Base-by-base conservation (phyloP, 1,140 invertebrate genomes). In the Pseudoatta argentina region DNA sequence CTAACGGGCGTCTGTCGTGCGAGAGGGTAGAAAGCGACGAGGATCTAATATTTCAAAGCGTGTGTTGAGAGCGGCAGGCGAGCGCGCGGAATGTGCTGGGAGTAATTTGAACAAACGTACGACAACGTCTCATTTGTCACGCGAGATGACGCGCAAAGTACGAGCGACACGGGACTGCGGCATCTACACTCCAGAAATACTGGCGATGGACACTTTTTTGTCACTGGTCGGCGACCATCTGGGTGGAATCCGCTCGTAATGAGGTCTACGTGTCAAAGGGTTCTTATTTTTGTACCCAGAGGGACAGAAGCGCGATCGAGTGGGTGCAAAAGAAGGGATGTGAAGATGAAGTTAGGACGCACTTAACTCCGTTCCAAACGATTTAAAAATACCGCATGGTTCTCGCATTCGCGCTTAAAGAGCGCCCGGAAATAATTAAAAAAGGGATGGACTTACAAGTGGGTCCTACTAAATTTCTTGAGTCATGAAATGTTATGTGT, bases 91-190 rank as follows among this genome's bases (percentile, higher is more conserved):
- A 93, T 94, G 79, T 48, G 92, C 92, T 88, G 86, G 87, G 88
- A 94, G 94, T 94, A 94, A 95, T 95, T 95, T 95, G 93, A 94
- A 95, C 94, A 94, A 94, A 94, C 93, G 92, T 89, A 93, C 91
- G 94, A 94, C 94, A 94, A 95, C 94, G 92, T 93, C 93, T 95
- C 94, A 94, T 95, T 95, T 95, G 94, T 95, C 94, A 94, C 90
- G 89, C 76, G 78, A 83, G 66, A 91, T 93, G 92, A 93, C 92
- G 89, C 91, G 89, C 85, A 86, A 92, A 39, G 53, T 72, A 48
- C 88, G 92, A 94, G 92, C 92, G 93, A 94, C 92, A 93, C 75
- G 75, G 76, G 73, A 71, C 77, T 55, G 30, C 53, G 39, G 59
- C n/a, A 30, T 71, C 86, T 87, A 82, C 30, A 34, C 30, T 77